phyloP scores from a whole-genome alignment of 2,113 vertebrate species.

The Apistogramma diplotaenia region DNA sequence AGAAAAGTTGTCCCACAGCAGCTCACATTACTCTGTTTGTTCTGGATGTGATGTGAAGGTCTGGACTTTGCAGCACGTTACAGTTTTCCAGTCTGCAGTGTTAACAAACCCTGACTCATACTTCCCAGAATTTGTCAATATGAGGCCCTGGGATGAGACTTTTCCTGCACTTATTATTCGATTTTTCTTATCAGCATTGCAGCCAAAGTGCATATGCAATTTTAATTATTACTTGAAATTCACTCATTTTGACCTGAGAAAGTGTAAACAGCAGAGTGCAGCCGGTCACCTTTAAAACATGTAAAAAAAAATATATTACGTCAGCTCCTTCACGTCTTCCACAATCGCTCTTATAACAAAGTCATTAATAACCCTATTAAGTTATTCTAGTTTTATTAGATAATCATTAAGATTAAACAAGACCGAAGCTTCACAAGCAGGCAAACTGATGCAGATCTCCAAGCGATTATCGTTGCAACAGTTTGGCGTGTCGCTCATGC shows the following conservation, averaged over 20 bases:
- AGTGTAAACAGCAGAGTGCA: not conserved
- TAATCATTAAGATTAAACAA: not conserved
- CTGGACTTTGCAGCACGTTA: conserved; percentile 24
- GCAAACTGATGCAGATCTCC: not conserved
- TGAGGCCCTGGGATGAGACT: not conserved
- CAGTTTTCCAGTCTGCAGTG: conserved; percentile 16
- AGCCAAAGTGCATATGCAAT: not conserved
- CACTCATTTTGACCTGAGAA: not conserved
- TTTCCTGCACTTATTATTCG: not conserved
- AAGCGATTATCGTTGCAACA: not conserved
- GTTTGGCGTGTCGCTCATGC: not conserved
- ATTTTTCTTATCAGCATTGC: not conserved
- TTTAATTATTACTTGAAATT: not conserved
- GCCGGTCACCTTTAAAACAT: not conserved
- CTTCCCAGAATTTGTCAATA: conserved; percentile 16
- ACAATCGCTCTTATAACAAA: not conserved
- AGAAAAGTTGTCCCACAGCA: conserved; percentile 32
- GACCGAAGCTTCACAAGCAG: not conserved
- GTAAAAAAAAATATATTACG: too few relatives aligned
- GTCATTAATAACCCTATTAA: not conserved
- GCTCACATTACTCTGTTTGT: conserved; percentile 32
- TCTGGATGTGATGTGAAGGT: conserved; percentile 26
- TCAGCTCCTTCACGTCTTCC: not conserved
- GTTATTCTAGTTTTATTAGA: not conserved
- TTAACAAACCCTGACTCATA: conserved; percentile 8